Evolutionary conservation across 2,113 vertebrate species (phyloP).

Genomic region (Ptyas mucosa): DNA sequence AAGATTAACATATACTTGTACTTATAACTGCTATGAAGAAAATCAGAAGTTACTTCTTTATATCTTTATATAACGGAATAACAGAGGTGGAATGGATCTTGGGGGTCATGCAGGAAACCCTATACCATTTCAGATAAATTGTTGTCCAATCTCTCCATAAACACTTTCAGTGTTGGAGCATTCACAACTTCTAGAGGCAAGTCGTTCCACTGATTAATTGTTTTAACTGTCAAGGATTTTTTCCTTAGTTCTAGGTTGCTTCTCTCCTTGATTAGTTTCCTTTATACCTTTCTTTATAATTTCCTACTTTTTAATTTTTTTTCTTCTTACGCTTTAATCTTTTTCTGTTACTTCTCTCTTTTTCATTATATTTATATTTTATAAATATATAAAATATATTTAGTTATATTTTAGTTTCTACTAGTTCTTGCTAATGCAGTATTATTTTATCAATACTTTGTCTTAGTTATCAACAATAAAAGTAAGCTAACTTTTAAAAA

Average conservation of each 20-base stretch:
- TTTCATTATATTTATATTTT: too few species aligned
- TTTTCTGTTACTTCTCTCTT: neutral
- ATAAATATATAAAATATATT: too few species aligned
- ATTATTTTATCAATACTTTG: neutral
- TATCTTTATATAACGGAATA: neutral
- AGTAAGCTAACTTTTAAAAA: neutral
- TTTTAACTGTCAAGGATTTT: neutral
- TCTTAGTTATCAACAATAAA: neutral
- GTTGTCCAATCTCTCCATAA: too few species aligned
- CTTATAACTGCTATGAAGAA: neutral
- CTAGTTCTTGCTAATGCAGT: neutral
- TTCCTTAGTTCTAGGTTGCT: neutral
- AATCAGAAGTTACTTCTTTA: neutral
- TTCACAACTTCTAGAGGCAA: too few species aligned
- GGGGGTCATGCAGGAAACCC: too few species aligned
- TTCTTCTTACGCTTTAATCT: neutral
- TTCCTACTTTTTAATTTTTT: neutral
- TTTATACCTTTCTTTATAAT: neutral
- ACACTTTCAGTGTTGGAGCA: too few species aligned
- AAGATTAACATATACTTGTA: neutral
- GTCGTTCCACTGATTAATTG: neutral
- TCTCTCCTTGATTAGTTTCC: neutral
- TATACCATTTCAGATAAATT: neutral
- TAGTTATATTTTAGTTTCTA: neutral
- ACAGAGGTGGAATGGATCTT: neutral